Evolutionary conservation across 2,113 vertebrate species (phyloP), one percentile per base, ranked within the genome.

Genomic region (Gasterosteus aculeatus): DNA sequence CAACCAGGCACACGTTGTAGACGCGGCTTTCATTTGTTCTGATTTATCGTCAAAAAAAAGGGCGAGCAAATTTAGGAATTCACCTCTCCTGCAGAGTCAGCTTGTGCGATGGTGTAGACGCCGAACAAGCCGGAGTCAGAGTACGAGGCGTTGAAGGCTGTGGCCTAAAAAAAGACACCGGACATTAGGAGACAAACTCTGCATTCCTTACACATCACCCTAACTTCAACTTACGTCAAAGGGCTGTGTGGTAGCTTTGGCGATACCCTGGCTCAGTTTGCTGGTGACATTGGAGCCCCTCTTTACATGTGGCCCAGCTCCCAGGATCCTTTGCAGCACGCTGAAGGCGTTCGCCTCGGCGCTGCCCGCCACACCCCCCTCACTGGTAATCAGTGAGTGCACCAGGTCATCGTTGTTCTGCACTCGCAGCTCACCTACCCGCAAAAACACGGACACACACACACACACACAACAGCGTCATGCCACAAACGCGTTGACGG

Each of bases 41-140:
- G 1, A 7, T 56, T 6, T 26, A 11, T 26, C 22, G 29, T 56
- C 8, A 19, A 51, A 54, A 35, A 44, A 15, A 38, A 26, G 22
- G 22, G 22, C 3, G 5, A 54, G 66, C 14, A 19, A 29, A 56
- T 39, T 26, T 22, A 15, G 5, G 57, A 92, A 92, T 31, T 95
- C 90, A 98, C 97, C 89, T 97, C 96, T 62, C 88, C 90, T 75
- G 96, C 88, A 66, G 91, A 85, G n/a, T 89, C 29, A 42, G 94
- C 94, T 83, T 97, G 97, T 1, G 95, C 93, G 79, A 99, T 87
- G 14, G 94, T 94, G 15, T 97, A 98, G 79, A 99, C n/a, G 15
- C 97, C 97, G 69, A 99, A 99, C 16, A 98, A 95, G 14, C 97
- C 97, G 1, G 98, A 97, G 91, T 99, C 98, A 0, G 95, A 94